A percentile compares a stretch with the other conserved stretches of the same genome.
phyloP scores from a whole-genome alignment of 2,888 invertebrate genomes.

The Cylindroiulus punctatus region DNA sequence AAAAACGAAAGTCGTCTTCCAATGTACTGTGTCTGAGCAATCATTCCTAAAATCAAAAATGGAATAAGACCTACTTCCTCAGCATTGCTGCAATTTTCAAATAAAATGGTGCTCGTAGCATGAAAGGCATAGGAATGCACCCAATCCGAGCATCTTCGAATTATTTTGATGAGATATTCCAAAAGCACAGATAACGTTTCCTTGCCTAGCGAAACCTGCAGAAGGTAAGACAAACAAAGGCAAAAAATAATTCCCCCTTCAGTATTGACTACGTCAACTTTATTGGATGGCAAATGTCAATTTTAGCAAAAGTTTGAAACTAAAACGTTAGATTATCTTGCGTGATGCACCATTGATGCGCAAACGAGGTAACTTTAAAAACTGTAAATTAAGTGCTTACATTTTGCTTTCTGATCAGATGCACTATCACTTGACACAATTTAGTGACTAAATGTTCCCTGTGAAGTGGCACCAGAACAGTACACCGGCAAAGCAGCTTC shows the following conservation, averaged over 20 bases:
- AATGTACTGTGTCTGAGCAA: too few species aligned
- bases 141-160: constrained; percentile 44
- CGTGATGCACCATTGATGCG: too few species aligned
- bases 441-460: constrained; percentile 53
- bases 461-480: background rate
- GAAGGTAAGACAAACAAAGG: background rate
- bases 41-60: background rate
- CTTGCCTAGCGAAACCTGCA: constrained; percentile 10
- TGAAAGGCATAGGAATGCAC: constrained; percentile 28
- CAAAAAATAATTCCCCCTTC: too few species aligned
- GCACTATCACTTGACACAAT: constrained; percentile 50
- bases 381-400: background rate
- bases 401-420: constrained; percentile 52
- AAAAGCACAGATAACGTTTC: constrained; percentile 31
- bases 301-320: too few species aligned
- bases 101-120: constrained; percentile 50
- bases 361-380: background rate
- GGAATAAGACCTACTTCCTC: background rate
- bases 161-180: constrained; percentile 31
- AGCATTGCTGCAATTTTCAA: background rate
- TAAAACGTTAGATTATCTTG: too few species aligned
- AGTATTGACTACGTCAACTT: too few species aligned
- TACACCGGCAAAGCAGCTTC: constrained; percentile 30
- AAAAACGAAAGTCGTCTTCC: background rate
- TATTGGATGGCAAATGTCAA: too few species aligned